A percentile compares a stretch with the other conserved stretches of the same genome.
Conservation (phyloP, 2,888 invertebrate species). For the Melanostoma mellinum region DNA sequence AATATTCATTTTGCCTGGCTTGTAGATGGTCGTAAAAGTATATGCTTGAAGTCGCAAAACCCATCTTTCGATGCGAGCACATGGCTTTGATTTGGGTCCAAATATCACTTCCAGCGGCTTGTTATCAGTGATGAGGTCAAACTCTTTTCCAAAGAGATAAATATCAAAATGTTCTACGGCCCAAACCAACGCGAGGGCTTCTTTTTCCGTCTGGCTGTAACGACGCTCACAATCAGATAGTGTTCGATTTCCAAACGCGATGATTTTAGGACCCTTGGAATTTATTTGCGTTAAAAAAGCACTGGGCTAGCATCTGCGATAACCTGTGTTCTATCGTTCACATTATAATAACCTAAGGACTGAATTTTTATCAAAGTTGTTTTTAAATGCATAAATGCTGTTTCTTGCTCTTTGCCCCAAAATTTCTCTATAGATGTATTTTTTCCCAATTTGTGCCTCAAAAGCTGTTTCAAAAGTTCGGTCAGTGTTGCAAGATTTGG, state of each 20-base stretch:
- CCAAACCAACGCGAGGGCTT: too few species aligned
- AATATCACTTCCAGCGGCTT: too few species aligned
- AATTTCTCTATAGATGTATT: background rate
- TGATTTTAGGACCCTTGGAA: background rate
- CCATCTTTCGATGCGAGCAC: too few species aligned
- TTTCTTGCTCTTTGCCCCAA: background rate
- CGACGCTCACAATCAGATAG: conserved; percentile 30
- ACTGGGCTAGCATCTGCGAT: conserved; percentile 77
- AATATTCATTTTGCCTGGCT: background rate
- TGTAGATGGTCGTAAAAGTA: background rate
- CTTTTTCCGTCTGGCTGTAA: too few species aligned
- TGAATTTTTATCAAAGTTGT: background rate
- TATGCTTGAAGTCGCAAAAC: background rate
- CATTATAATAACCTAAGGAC: conserved; percentile 75
- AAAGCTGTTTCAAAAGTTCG: background rate
- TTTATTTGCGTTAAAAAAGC: conserved; percentile 47
- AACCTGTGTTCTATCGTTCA: conserved; percentile 74
- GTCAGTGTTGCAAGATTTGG: conserved; percentile 1
- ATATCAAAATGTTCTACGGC: too few species aligned
- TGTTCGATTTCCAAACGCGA: conserved; percentile 74
- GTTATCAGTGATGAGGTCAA: too few species aligned
- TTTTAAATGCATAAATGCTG: background rate
- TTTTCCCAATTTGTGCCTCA: conserved; percentile 2
- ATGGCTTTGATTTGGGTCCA: too few species aligned
- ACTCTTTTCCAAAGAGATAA: too few species aligned